phyloP scores from a whole-genome alignment of 2,888 invertebrate species.

The Heteromurus nitidus region DNA sequence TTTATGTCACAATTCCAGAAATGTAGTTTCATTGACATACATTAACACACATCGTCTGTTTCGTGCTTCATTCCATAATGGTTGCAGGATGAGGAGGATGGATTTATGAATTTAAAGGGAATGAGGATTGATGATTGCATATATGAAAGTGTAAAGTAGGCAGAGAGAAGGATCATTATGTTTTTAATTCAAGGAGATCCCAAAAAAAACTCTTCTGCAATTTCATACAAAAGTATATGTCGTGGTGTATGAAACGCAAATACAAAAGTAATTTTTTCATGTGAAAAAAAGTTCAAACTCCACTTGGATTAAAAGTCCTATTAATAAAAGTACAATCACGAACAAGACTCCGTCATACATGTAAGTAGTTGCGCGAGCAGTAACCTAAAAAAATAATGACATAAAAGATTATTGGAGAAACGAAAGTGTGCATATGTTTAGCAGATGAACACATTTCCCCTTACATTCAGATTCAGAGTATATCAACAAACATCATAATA shows the following conservation, averaged over 20 bases:
- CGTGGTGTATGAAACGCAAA: background rate
- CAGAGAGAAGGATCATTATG: conserved; percentile 36
- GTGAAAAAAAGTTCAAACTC: background rate
- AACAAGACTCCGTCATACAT: background rate
- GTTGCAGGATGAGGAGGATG: background rate
- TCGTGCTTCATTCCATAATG: background rate
- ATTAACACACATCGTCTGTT: background rate
- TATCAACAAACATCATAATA: background rate
- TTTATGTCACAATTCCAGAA: too few relatives aligned
- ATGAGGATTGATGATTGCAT: conserved; percentile 50
- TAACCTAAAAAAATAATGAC: background rate
- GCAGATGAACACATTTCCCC: background rate
- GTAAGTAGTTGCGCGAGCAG: background rate
- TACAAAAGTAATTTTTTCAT: background rate
- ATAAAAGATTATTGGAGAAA: background rate
- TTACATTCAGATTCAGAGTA: background rate
- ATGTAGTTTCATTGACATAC: conserved; percentile 36
- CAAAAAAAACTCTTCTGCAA: background rate
- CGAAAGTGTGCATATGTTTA: background rate
- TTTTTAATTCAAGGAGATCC: conserved; percentile 50
- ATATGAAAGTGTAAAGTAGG: conserved; percentile 42
- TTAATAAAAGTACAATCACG: background rate
- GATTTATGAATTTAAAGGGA: conserved; percentile 20
- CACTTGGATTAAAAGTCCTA: background rate
- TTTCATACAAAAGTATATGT: background rate